Evolutionary conservation across 2,888 invertebrate species (phyloP).

Genomic region (Eilema depressum): DNA sequence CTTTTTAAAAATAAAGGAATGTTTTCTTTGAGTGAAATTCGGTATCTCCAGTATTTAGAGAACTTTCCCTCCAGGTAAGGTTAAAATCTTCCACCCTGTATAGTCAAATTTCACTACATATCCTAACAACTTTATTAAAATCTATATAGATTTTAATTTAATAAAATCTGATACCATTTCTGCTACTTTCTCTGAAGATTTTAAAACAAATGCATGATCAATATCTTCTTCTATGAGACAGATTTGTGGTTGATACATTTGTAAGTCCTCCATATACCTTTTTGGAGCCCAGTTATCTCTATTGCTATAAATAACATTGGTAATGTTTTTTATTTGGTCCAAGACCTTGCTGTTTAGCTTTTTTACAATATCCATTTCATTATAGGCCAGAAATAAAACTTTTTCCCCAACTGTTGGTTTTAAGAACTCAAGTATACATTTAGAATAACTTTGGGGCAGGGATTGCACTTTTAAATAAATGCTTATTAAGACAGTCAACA

Average conservation of each 20-base stretch:
- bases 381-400: conserved; percentile 90
- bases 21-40: too few relatives aligned
- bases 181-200: conserved; percentile 87
- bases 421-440: conserved; percentile 85
- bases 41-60: too few relatives aligned
- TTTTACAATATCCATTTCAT: conserved; percentile 93
- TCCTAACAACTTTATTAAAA: neutral
- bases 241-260: conserved; percentile 66
- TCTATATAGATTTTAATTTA: conserved; percentile 44
- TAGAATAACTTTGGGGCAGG: conserved; percentile 81
- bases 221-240: conserved; percentile 66
- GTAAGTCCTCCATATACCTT: conserved; percentile 89
- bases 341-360: conserved; percentile 89
- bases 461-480: conserved; percentile 85
- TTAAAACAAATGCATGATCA: conserved; percentile 94
- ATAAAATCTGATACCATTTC: conserved; percentile 70
- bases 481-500: conserved; percentile 83
- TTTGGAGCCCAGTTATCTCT: conserved; percentile 95
- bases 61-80: too few relatives aligned
- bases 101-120: neutral
- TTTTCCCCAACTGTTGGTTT: conserved; percentile 88
- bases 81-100: too few relatives aligned
- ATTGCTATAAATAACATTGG: conserved; percentile 91
- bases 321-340: conserved; percentile 86
- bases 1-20: too few relatives aligned